phyloP scores from a whole-genome alignment of 2,888 invertebrate species.

The Chaitophorus viminalis region DNA sequence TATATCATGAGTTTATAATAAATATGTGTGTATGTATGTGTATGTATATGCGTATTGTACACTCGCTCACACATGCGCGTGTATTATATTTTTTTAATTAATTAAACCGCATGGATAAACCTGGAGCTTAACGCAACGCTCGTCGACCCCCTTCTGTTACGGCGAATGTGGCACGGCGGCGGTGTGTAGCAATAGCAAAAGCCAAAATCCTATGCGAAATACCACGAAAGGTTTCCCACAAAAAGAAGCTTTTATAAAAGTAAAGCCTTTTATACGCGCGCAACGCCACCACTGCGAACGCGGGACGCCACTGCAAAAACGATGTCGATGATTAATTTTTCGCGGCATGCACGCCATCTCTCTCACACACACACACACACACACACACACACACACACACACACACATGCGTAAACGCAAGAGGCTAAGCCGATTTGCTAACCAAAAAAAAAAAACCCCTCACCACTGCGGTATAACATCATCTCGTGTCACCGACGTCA shows the following conservation, averaged over 20 bases:
- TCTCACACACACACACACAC: not conserved
- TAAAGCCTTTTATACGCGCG: slow-evolving; percentile 49
- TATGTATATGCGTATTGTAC: not conserved
- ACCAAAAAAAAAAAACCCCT: slow-evolving; percentile 47
- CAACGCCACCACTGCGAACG: not conserved
- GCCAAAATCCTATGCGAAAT: slow-evolving; percentile 50
- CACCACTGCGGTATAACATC: slow-evolving; percentile 13
- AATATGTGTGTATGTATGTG: not conserved
- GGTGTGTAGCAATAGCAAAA: slow-evolving; percentile 29
- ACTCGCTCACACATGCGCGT: not conserved
- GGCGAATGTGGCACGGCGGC: no score
- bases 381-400: not conserved
- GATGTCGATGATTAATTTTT: slow-evolving; percentile 59
- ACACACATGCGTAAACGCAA: not conserved
- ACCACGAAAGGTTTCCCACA: slow-evolving; percentile 54
- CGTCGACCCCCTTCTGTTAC: not conserved
- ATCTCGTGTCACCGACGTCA: not conserved
- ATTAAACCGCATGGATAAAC: slow-evolving; percentile 56
- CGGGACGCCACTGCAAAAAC: slow-evolving; percentile 14
- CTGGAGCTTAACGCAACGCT: slow-evolving; percentile 32
- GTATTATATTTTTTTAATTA: slow-evolving; percentile 35
- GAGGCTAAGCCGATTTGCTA: slow-evolving; percentile 55
- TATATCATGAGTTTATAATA: no score
- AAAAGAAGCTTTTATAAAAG: slow-evolving; percentile 60
- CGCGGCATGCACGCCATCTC: slow-evolving; percentile 1